These are phyloP conservation scores for Gavialis gangeticus DNA, from an alignment of 2,113 vertebrate species.

Conservation along the genomic window DNA sequence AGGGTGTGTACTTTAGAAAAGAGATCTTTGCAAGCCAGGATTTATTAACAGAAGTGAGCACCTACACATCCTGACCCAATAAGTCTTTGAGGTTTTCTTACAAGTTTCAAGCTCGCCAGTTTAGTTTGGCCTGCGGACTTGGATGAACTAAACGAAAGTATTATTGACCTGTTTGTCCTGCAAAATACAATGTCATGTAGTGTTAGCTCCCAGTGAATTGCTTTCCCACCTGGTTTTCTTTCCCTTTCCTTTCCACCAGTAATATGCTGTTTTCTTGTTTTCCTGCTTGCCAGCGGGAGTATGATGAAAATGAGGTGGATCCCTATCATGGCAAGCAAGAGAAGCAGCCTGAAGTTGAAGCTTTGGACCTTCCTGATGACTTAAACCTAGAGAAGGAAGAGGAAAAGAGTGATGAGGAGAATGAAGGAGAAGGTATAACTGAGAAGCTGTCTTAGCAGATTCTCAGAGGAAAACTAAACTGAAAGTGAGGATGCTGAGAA, in stretches of 20 bases:
- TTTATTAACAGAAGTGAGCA: neutral
- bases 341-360: constrained; percentile 86
- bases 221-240: neutral
- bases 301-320: constrained; percentile 94
- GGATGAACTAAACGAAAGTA: neutral
- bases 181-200: neutral
- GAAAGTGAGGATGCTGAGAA: neutral
- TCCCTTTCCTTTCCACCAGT: neutral
- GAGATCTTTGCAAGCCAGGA: neutral
- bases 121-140: neutral
- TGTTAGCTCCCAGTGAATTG: neutral
- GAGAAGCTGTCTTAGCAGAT: neutral
- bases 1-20: neutral
- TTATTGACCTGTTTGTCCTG: neutral
- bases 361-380: constrained; percentile 92
- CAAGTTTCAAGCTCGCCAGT: neutral
- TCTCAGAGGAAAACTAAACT: neutral
- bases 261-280: neutral
- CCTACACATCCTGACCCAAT: neutral
- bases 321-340: constrained; percentile 93
- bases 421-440: constrained; percentile 83
- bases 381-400: constrained; percentile 89
- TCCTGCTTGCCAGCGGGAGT: constrained; percentile 86
- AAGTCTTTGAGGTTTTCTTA: neutral
- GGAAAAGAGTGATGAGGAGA: constrained; percentile 80